Evolutionary conservation across 1,140 invertebrate species (phyloP).

Genomic region (Macrostomum lignano): DNA sequence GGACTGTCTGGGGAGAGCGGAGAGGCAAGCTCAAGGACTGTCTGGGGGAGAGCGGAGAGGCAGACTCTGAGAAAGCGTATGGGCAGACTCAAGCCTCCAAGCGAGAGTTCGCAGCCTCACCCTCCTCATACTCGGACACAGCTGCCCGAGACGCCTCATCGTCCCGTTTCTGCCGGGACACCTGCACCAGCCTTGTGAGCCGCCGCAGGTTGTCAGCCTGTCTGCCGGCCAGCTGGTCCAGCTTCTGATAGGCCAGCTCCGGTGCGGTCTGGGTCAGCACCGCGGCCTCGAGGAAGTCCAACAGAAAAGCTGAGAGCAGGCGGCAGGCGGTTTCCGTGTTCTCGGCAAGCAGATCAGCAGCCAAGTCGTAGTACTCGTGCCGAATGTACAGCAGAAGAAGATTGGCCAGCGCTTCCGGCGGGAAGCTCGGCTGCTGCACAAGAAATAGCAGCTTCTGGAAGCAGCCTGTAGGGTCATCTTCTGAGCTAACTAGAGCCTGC

Average conservation of each 20-base stretch:
- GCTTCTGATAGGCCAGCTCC: slow-evolving; percentile 76
- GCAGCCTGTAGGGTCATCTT: slow-evolving; percentile 55
- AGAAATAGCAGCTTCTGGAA: slow-evolving; percentile 91
- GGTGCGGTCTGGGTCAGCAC: slow-evolving; percentile 88
- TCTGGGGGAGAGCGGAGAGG: too few relatives aligned
- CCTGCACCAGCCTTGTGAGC: slow-evolving; percentile 57
- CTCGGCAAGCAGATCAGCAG: slow-evolving; percentile 85
- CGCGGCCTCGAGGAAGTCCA: slow-evolving; percentile 49
- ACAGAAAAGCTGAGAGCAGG: slow-evolving; percentile 56
- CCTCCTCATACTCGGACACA: slow-evolving; percentile 68
- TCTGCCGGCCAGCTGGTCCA: slow-evolving; percentile 69
- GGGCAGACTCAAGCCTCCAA: too few relatives aligned
- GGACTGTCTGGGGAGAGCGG: too few relatives aligned
- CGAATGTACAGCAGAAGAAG: slow-evolving; percentile 69
- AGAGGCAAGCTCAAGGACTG: too few relatives aligned
- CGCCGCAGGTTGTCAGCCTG: slow-evolving; percentile 65
- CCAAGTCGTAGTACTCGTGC: slow-evolving; percentile 78
- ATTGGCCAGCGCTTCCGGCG: slow-evolving; percentile 87
- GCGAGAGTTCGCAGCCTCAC: too few relatives aligned
- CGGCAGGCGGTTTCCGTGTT: slow-evolving; percentile 87
- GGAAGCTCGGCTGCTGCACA: slow-evolving; percentile 65
- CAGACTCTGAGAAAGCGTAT: too few relatives aligned
- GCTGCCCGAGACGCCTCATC: slow-evolving; percentile 59
- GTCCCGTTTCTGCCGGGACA: slow-evolving; percentile 53
- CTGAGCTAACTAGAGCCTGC: slow-evolving; percentile 76